Conservation (phyloP, 2,797 vertebrate species). For the Betta splendens region DNA sequence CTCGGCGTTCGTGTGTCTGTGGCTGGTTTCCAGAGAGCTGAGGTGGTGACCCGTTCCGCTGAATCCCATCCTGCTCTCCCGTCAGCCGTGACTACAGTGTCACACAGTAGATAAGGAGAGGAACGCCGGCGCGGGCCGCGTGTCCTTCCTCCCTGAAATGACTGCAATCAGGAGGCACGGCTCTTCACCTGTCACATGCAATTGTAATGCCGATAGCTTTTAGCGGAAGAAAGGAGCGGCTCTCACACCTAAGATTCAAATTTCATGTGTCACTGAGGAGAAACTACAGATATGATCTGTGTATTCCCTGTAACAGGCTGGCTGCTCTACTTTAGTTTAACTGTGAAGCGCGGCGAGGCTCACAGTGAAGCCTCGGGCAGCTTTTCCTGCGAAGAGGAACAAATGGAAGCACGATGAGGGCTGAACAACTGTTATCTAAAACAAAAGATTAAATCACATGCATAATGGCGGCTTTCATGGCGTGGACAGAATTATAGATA, state of each 20-base stretch:
- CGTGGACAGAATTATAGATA: no score
- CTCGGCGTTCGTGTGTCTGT: background rate
- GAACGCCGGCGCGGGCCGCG: conserved; percentile 13
- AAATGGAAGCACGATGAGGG: conserved; percentile 43
- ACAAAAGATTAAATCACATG: conserved; percentile 38
- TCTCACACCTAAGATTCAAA: background rate
- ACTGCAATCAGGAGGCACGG: background rate
- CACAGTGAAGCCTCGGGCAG: conserved; percentile 31
- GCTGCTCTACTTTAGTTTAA: conserved; percentile 18
- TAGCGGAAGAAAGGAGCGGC: background rate
- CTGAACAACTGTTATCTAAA: conserved; percentile 37
- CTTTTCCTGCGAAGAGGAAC: conserved; percentile 51
- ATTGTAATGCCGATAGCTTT: background rate
- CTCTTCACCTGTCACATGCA: background rate
- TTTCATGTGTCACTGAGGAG: background rate
- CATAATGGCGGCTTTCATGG: no score
- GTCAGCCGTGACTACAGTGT: conserved; percentile 12
- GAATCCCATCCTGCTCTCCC: conserved; percentile 14
- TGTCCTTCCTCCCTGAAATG: background rate
- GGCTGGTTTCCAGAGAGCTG: background rate
- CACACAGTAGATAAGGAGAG: conserved; percentile 6
- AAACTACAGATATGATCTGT: conserved; percentile 20
- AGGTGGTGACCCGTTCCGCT: conserved; percentile 13
- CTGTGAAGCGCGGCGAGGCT: conserved; percentile 14
- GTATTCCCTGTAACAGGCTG: background rate